Evolutionary conservation across 2,797 vertebrate genomes (phyloP), one percentile per base, ranked within the genome.

Genomic region (Adelosebastes latens): DNA sequence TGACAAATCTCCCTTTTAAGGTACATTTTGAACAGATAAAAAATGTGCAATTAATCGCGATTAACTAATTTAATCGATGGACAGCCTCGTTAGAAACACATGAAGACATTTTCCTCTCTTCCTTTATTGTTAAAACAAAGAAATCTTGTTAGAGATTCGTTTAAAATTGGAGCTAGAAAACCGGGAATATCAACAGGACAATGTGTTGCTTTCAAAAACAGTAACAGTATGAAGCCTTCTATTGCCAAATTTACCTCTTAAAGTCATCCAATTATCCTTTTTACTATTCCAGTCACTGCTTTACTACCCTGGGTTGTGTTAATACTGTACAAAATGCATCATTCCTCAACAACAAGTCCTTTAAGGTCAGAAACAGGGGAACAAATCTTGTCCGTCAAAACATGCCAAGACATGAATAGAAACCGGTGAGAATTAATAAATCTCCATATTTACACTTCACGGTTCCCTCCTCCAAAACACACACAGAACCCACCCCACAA

Each of bases 61-160:
- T 42, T 16, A 42, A 42, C 2, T 16, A 42, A 42, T 42, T 42
- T 42, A 42, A 42, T 42, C 14, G 14, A 42, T 42, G 6, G 39
- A 42, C 39, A 42, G 39, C 14, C 39, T 42, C 39, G 14, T 16
- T 42, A 42, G 2, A 46, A 75, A 84, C 13, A 58, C 22, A 10
- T 24, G 1, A 20, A 64, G 24, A 22, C 7, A 9, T 31, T 49
- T 73, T 31, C 14, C 3, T 36, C 1, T 27, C 1, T 83, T 55
- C 16, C 42, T 89, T 89, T 83, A 87, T 87, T 89, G 77, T 64
- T 74, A 80, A 79, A 72, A 66, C 29, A 74, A 63, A 64, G 12
- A 84, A 27, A 32, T 34, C 4, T 20, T 52, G 20, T 76, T 67
- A 42, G 18, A 76, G 22, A 36, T 36, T 70, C 0, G n/a, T 29